Percentiles rank a stretch among this genome's conserved stretches.
Evolutionary conservation across 2,113 vertebrate species (phyloP).

Genomic region (Podarcis cretensis): DNA sequence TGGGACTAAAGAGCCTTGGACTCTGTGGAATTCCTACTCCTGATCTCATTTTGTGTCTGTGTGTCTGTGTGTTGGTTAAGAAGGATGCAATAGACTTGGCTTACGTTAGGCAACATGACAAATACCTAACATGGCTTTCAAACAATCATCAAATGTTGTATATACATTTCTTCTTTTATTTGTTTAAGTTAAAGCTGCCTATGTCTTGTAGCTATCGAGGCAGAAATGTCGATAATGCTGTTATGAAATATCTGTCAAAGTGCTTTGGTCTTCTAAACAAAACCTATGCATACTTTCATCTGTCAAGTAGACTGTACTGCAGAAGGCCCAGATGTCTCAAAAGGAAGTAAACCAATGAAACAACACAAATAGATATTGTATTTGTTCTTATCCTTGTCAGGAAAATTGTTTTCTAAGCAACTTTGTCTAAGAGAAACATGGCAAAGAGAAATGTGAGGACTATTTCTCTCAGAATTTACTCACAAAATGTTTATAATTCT

Average conservation of each 20-base stretch:
- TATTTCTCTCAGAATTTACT: neutral
- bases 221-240: neutral
- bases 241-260: neutral
- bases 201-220: neutral
- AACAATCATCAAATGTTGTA: neutral
- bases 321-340: conserved; percentile 1
- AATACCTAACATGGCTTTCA: neutral
- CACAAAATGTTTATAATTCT: too few species aligned
- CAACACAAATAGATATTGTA: neutral
- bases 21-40: neutral
- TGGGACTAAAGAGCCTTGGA: neutral
- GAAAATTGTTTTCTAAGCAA: neutral
- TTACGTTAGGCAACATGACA: neutral
- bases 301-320: conserved; percentile 13
- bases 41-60: neutral
- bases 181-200: neutral
- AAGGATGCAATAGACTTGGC: neutral
- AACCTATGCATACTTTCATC: neutral
- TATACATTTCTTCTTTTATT: neutral
- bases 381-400: neutral
- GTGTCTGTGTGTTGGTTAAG: neutral
- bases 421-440: neutral
- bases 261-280: neutral
- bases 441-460: neutral
- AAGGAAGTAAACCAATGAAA: conserved; percentile 24